phyloP scores from a whole-genome alignment of 2,888 invertebrate genomes.

The Andricus curvator region DNA sequence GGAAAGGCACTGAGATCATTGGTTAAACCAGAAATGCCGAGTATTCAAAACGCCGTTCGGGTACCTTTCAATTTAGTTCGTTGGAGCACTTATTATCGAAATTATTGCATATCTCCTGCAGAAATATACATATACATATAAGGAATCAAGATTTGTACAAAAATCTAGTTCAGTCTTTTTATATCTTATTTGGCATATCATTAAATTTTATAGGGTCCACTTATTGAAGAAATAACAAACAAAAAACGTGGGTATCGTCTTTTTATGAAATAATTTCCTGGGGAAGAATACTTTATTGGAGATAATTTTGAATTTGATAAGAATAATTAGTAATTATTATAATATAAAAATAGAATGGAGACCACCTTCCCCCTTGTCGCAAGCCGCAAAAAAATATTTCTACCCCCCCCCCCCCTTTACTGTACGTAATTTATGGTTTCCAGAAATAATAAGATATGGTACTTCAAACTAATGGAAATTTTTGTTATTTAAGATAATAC shows the following conservation, averaged over 20 bases:
- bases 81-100: conserved; percentile 17
- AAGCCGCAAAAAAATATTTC: no score
- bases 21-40: conserved; percentile 29
- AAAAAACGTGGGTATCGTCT: not conserved
- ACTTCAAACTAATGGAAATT: no score
- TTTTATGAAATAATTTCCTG: not conserved
- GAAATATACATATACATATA: not conserved
- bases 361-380: no score
- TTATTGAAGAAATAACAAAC: not conserved
- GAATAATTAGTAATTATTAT: not conserved
- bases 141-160: not conserved
- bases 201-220: not conserved
- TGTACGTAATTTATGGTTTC: no score
- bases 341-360: not conserved
- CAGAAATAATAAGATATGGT: no score
- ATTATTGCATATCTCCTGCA: not conserved
- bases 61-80: not conserved
- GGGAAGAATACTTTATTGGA: not conserved
- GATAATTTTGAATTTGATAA: not conserved
- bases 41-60: not conserved
- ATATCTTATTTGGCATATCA: not conserved
- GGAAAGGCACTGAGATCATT: conserved; percentile 51
- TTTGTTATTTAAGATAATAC: no score
- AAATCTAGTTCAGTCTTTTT: not conserved
- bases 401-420: no score